phyloP scores from a whole-genome alignment of 2,888 invertebrate species.

The Mantis religiosa region DNA sequence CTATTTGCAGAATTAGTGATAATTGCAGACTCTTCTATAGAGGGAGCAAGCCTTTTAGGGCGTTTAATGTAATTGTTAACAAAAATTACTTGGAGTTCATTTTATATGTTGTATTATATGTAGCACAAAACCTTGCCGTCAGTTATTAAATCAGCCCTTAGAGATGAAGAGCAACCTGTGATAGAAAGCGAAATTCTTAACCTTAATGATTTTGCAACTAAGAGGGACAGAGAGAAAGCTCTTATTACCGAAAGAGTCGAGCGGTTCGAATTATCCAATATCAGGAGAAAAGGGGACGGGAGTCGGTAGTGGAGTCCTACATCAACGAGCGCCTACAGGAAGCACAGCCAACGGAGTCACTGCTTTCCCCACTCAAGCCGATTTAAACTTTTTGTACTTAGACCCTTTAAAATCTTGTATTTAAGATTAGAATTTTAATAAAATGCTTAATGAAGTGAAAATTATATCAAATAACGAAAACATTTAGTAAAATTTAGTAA shows the following conservation, averaged over 20 bases:
- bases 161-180: neutral
- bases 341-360: no score
- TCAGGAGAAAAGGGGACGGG: neutral
- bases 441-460: no score
- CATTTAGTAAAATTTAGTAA: no score
- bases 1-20: conserved; percentile 8
- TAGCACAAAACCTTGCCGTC: conserved; percentile 3
- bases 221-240: conserved; percentile 5
- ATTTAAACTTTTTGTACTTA: no score
- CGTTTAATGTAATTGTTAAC: conserved; percentile 16
- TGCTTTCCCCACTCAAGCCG: no score
- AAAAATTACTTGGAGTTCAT: conserved; percentile 4
- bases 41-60: neutral
- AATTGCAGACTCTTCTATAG: conserved; percentile 10
- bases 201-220: conserved; percentile 9
- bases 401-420: no score
- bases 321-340: neutral
- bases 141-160: conserved; percentile 1
- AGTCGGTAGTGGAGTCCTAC: neutral
- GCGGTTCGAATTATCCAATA: conserved; percentile 19
- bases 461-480: no score
- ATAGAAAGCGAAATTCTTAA: conserved; percentile 11
- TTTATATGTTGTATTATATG: conserved; percentile 10
- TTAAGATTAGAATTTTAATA: no score
- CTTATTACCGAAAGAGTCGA: conserved; percentile 2